These are phyloP conservation scores for Tinea semifulvella DNA, from an alignment of 2,888 invertebrate species.

Conservation along the genomic window DNA sequence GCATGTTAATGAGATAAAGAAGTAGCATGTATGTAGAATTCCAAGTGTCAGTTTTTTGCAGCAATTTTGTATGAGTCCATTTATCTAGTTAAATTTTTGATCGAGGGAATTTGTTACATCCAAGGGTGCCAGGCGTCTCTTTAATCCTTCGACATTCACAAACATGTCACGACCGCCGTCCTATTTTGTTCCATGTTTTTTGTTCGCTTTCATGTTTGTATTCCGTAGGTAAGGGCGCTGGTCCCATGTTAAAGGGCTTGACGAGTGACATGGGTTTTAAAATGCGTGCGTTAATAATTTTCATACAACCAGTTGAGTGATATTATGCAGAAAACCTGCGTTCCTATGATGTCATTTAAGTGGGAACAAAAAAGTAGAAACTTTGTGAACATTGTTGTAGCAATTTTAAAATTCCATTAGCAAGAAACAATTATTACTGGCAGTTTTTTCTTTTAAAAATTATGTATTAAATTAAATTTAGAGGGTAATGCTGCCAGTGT, in stretches of 20 bases:
- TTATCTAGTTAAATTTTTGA: too few relatives aligned
- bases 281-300: slow-evolving; percentile 3
- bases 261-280: slow-evolving; percentile 42
- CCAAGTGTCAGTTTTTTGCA: too few relatives aligned
- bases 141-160: slow-evolving; percentile 46
- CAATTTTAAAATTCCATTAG: too few relatives aligned
- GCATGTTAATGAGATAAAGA: too few relatives aligned
- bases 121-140: slow-evolving; percentile 1
- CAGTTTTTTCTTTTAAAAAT: too few relatives aligned
- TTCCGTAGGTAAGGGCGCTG: slow-evolving; percentile 12
- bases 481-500: too few relatives aligned
- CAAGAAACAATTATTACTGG: too few relatives aligned
- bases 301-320: slow-evolving; percentile 1
- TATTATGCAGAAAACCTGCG: slow-evolving; percentile 2
- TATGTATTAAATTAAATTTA: too few relatives aligned
- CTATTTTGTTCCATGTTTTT: slow-evolving; percentile 26
- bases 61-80: too few relatives aligned
- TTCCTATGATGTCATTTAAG: not conserved
- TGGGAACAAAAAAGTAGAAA: too few relatives aligned
- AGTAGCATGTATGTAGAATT: too few relatives aligned
- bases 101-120: not conserved
- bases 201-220: slow-evolving; percentile 19
- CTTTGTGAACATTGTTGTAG: too few relatives aligned
- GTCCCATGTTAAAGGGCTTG: slow-evolving; percentile 21
- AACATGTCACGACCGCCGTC: slow-evolving; percentile 43